Evolutionary conservation across 1,140 invertebrate species (phyloP).

Genomic region (Maconellicoccus hirsutus): DNA sequence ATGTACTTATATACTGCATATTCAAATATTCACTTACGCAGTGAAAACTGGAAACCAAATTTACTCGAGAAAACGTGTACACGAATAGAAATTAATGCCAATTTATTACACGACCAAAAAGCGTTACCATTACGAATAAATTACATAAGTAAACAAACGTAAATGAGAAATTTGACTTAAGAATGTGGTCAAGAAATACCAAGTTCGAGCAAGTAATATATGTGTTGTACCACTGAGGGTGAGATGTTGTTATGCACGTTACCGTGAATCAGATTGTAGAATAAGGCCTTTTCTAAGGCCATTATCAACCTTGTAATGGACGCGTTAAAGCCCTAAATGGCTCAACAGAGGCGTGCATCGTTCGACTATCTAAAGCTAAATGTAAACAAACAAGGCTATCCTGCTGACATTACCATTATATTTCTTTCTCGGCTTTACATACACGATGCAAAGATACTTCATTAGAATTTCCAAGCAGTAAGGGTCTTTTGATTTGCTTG

Average conservation of each 20-base stretch:
- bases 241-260: slow-evolving; percentile 14
- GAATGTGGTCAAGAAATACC: slow-evolving; percentile 20
- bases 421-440: neutral
- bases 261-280: slow-evolving; percentile 16
- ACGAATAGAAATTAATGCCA: too few relatives aligned
- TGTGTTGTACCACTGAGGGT: neutral
- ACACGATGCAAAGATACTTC: neutral
- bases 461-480: neutral
- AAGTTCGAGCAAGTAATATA: neutral
- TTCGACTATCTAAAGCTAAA: neutral
- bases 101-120: too few relatives aligned
- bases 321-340: slow-evolving; percentile 20
- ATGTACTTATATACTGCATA: too few relatives aligned
- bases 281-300: slow-evolving; percentile 13
- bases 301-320: slow-evolving; percentile 15
- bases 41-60: too few relatives aligned
- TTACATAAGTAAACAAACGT: neutral
- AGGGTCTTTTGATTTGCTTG: neutral
- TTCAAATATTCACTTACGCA: too few relatives aligned
- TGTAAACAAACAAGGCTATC: slow-evolving; percentile 18
- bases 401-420: slow-evolving; percentile 9
- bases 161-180: slow-evolving; percentile 15
- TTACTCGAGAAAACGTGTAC: too few relatives aligned
- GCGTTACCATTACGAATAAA: neutral
- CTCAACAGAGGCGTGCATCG: slow-evolving; percentile 8